These are phyloP conservation scores for Mizuhopecten yessoensis DNA, from an alignment of 1,140 invertebrate species.

Conservation along the genomic window DNA sequence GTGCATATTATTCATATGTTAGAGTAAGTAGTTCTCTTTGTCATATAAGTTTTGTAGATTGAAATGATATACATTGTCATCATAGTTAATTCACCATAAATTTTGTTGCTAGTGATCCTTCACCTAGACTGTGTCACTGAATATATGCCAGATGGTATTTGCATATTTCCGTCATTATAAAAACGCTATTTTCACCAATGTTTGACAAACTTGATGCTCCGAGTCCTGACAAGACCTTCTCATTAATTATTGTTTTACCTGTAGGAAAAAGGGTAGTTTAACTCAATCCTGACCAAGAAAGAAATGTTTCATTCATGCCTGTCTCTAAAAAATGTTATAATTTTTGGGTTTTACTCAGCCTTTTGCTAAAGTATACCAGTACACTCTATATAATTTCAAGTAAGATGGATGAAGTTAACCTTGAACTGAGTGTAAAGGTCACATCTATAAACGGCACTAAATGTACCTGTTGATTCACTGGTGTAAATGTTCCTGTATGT, in stretches of 20 bases:
- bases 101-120: too few species aligned
- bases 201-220: not conserved
- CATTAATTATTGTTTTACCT: not conserved
- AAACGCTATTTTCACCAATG: not conserved
- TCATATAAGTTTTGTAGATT: too few species aligned
- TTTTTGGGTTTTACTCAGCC: not conserved
- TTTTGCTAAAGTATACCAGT: not conserved
- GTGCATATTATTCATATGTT: too few species aligned
- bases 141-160: not conserved
- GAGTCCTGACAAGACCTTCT: not conserved
- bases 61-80: too few species aligned
- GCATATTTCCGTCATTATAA: not conserved
- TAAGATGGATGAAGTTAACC: not conserved
- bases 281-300: not conserved
- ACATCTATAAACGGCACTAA: not conserved
- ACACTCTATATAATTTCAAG: not conserved
- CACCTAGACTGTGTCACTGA: not conserved
- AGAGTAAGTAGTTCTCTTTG: too few species aligned
- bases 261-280: not conserved
- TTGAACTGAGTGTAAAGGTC: not conserved
- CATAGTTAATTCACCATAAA: too few species aligned
- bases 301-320: not conserved
- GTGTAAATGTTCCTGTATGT: not conserved
- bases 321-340: not conserved
- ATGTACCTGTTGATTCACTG: not conserved